Percentiles rank a stretch among this genome's conserved stretches.
Evolutionary conservation across 2,797 vertebrate species (phyloP).

Genomic region (Trematomus bernacchii): DNA sequence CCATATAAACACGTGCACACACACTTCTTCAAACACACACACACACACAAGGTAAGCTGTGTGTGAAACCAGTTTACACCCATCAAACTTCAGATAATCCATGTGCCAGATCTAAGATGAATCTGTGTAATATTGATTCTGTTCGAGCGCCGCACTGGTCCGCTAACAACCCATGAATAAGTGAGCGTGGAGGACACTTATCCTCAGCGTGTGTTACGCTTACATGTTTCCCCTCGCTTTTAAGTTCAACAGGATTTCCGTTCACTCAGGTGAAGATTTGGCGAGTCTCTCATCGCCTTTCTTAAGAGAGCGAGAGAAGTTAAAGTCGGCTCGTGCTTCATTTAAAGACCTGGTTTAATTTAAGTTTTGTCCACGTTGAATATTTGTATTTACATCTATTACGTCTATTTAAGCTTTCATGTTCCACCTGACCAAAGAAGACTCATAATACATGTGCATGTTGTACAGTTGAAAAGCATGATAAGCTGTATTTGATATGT

Average conservation of each 20-base stretch:
- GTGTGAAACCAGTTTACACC: constrained; percentile 38
- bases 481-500: too few species aligned
- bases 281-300: too few species aligned
- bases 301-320: neutral
- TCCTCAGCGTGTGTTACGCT: constrained; percentile 36
- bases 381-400: neutral
- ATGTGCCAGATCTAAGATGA: constrained; percentile 61
- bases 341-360: constrained; percentile 14
- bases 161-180: constrained; percentile 65
- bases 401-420: too few species aligned
- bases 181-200: constrained; percentile 54
- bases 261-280: constrained; percentile 32
- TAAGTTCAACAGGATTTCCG: constrained; percentile 32
- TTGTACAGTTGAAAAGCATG: neutral
- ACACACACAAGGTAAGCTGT: constrained; percentile 20
- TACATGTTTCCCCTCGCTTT: constrained; percentile 52
- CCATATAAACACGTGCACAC: too few species aligned
- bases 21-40: neutral
- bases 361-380: neutral
- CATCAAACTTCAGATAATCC: constrained; percentile 65
- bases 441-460: too few species aligned
- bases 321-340: neutral
- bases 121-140: constrained; percentile 69
- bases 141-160: constrained; percentile 32
- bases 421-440: too few species aligned